Percentiles rank a stretch among this genome's conserved stretches.
These are phyloP conservation scores for Sander lucioperca DNA, from an alignment of 2,113 vertebrate species.

Conservation along the genomic window DNA sequence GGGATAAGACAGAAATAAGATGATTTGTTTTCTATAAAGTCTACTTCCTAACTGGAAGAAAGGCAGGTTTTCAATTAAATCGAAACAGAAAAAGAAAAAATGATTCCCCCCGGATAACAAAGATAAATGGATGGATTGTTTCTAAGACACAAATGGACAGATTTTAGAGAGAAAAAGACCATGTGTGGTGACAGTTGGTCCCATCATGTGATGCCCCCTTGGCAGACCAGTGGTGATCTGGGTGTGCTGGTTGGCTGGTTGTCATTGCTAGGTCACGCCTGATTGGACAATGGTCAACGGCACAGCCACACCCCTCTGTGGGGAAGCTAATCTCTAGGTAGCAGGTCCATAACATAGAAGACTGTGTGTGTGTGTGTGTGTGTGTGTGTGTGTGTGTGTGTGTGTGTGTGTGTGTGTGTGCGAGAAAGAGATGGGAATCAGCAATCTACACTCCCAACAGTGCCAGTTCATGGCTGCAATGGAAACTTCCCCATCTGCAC, in stretches of 20 bases:
- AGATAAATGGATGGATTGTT: conserved; percentile 59
- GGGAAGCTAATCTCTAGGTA: conserved; percentile 76
- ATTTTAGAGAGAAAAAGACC: conserved; percentile 69
- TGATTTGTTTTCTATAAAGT: background rate
- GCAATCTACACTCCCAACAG: conserved; percentile 4
- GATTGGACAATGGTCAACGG: conserved; percentile 71
- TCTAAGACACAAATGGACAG: conserved; percentile 57
- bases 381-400: conserved; percentile 24
- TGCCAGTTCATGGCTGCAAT: conserved; percentile 32
- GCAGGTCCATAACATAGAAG: conserved; percentile 60
- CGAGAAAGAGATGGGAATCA: background rate
- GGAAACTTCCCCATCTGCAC: conserved; percentile 58
- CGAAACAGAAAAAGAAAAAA: background rate
- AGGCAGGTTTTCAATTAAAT: background rate
- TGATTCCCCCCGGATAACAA: conserved; percentile 8
- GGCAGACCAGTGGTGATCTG: conserved; percentile 65
- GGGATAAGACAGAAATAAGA: conserved; percentile 1
- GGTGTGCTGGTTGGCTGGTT: conserved; percentile 71
- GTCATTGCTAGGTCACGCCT: conserved; percentile 62
- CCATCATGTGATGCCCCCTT: conserved; percentile 72
- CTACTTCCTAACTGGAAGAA: background rate
- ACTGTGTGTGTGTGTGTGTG: conserved; percentile 26
- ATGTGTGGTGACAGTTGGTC: conserved; percentile 83
- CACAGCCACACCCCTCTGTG: conserved; percentile 73
- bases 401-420: background rate